phyloP scores from a whole-genome alignment of 1,140 invertebrate genomes.

The Drosophila bocqueti region DNA sequence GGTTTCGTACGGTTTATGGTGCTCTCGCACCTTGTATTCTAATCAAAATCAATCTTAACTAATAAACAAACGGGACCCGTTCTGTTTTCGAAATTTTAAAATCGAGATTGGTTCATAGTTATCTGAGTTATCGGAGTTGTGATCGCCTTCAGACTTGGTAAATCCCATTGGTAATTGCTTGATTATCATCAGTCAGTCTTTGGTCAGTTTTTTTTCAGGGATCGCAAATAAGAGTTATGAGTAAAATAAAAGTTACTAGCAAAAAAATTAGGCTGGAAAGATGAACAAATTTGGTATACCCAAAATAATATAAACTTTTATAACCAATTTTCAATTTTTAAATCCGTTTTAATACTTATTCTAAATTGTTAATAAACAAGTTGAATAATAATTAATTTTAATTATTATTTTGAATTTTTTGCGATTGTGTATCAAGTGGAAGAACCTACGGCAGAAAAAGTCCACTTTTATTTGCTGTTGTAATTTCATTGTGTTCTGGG shows the following conservation, averaged over 20 bases:
- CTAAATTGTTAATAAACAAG: too few relatives aligned
- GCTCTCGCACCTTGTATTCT: not conserved
- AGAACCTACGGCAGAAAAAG: not conserved
- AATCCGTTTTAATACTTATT: too few relatives aligned
- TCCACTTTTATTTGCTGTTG: not conserved
- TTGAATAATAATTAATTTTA: too few relatives aligned
- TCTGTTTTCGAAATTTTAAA: not conserved
- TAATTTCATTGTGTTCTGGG: not conserved
- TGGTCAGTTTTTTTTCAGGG: not conserved
- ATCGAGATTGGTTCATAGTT: not conserved
- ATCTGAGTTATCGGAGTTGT: not conserved
- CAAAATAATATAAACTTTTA: too few relatives aligned
- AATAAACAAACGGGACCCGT: not conserved
- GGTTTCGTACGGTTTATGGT: not conserved
- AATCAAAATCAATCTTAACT: not conserved
- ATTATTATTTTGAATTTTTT: too few relatives aligned
- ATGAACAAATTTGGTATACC: too few relatives aligned
- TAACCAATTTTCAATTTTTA: too few relatives aligned
- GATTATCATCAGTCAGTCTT: not conserved
- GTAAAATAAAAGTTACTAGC: too few relatives aligned
- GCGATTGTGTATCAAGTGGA: not conserved
- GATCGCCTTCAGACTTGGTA: not conserved
- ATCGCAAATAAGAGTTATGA: too few relatives aligned
- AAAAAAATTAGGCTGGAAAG: too few relatives aligned
- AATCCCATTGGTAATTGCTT: not conserved